Conservation (phyloP, 2,113 vertebrate genomes). For the Callipepla californica region DNA sequence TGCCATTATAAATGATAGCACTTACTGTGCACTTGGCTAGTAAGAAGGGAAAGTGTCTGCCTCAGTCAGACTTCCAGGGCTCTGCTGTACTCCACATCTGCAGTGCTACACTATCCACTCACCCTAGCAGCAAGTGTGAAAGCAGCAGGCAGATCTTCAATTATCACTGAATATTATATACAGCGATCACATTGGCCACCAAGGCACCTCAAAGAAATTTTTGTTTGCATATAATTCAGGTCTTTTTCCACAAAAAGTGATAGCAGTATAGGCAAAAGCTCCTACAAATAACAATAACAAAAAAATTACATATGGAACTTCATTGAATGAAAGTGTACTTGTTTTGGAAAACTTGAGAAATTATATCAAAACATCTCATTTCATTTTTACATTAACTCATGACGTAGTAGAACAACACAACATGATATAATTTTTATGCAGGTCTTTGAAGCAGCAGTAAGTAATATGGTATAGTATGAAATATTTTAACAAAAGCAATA, state of each 20-base stretch:
- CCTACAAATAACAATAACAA: not conserved
- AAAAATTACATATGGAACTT: not conserved
- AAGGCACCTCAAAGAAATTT: not conserved
- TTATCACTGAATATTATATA: not conserved
- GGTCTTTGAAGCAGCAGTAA: not conserved
- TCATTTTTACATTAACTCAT: not conserved
- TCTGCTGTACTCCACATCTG: accelerated
- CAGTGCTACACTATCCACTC: not conserved
- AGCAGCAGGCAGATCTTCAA: not conserved
- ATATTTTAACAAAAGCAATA: not conserved
- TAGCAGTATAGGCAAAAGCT: not conserved
- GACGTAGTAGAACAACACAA: not conserved
- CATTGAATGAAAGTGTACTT: not conserved
- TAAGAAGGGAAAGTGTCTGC: not conserved
- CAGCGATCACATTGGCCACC: not conserved
- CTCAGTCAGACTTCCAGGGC: not conserved
- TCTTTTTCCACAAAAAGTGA: not conserved
- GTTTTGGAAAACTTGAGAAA: not conserved
- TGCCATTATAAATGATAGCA: not conserved
- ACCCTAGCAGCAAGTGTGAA: not conserved
- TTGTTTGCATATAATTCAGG: not conserved
- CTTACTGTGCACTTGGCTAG: not conserved
- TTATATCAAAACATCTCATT: not conserved
- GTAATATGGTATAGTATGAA: not conserved
- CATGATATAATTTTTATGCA: not conserved